Evolutionary conservation across 2,113 vertebrate species (phyloP).

Genomic region (Xiphophorus hellerii): DNA sequence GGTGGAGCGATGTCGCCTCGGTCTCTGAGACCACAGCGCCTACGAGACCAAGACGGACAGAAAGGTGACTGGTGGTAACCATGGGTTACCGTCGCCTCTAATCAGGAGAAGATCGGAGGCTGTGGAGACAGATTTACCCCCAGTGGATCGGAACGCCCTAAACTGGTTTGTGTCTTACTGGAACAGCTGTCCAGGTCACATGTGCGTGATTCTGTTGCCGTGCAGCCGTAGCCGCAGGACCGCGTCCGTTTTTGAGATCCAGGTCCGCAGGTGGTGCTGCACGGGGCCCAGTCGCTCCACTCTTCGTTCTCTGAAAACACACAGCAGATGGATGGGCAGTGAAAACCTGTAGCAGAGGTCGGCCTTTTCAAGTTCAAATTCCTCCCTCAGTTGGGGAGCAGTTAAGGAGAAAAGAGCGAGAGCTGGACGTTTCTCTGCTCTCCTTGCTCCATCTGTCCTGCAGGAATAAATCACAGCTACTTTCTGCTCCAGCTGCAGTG

Average conservation of each 20-base stretch:
- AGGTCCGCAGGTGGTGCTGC: slow-evolving; percentile 11
- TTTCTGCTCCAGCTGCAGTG: too few relatives aligned
- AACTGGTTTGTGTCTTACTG: background rate
- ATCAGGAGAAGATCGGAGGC: too few relatives aligned
- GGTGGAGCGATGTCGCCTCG: background rate
- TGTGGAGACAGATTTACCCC: too few relatives aligned
- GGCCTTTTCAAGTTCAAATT: slow-evolving; percentile 11
- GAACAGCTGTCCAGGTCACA: slow-evolving; percentile 11
- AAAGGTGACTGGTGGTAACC: too few relatives aligned
- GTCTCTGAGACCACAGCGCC: background rate
- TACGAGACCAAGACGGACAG: background rate
- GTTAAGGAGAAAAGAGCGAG: background rate
- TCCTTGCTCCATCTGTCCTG: too few relatives aligned
- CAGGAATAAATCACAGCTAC: too few relatives aligned
- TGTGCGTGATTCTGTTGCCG: slow-evolving; percentile 7
- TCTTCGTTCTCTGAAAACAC: slow-evolving; percentile 9
- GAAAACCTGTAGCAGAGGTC: background rate
- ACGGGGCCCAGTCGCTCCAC: slow-evolving; percentile 11
- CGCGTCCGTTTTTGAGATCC: slow-evolving; percentile 15
- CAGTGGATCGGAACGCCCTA: too few relatives aligned
- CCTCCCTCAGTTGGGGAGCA: slow-evolving; percentile 2
- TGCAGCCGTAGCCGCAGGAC: slow-evolving; percentile 9
- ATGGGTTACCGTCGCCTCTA: too few relatives aligned
- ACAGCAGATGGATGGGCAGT: background rate
- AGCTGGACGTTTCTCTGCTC: background rate